A percentile compares a stretch with the other conserved stretches of the same genome.
Conservation (phyloP, 2,113 vertebrate genomes). For the Esox niger region DNA sequence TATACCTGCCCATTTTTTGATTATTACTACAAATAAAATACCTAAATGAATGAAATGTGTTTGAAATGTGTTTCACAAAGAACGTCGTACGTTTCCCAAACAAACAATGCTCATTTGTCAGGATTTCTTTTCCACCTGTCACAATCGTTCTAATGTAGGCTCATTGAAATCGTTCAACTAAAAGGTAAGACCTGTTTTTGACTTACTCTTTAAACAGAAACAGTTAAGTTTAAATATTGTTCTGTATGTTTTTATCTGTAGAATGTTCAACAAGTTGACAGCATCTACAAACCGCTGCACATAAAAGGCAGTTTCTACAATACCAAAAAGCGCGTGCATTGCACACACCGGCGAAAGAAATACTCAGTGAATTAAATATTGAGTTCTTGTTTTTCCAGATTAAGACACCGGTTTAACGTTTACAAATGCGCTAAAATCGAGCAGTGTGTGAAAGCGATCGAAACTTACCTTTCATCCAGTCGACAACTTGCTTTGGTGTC, state of each 20-base stretch:
- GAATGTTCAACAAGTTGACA: not conserved
- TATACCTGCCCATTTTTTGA: too few species aligned
- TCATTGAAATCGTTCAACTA: too few species aligned
- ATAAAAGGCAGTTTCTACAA: slow-evolving; percentile 65
- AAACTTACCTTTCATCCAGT: slow-evolving; percentile 76
- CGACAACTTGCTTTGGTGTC: slow-evolving; percentile 77
- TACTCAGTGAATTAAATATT: not conserved
- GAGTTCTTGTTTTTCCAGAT: not conserved
- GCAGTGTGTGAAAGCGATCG: not conserved
- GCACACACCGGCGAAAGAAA: not conserved
- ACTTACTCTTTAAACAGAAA: not conserved
- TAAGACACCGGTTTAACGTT: too few species aligned
- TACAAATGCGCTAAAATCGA: not conserved
- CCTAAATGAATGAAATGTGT: too few species aligned
- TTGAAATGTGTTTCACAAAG: too few species aligned
- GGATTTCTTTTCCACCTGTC: too few species aligned
- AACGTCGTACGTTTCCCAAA: too few species aligned
- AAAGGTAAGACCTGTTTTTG: too few species aligned
- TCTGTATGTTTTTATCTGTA: not conserved
- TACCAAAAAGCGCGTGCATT: slow-evolving; percentile 40
- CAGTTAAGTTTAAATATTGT: too few species aligned
- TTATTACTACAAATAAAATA: too few species aligned
- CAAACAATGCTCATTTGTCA: too few species aligned
- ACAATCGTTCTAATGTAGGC: too few species aligned
- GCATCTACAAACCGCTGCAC: slow-evolving; percentile 27